Conservation (phyloP, 1,140 invertebrate genomes). For the Prorops nasuta region DNA sequence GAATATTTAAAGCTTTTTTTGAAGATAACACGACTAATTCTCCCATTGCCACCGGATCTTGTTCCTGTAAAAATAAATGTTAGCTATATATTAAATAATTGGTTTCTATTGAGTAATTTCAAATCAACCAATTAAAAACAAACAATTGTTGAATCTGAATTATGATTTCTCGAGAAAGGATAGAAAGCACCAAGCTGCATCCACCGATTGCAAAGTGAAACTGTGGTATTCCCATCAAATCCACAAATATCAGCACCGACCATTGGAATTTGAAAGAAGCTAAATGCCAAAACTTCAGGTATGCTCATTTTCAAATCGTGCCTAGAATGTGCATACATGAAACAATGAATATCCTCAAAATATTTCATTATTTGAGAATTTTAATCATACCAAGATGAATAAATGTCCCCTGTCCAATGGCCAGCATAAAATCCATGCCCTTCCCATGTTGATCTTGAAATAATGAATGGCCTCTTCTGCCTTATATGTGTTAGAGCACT, state of each 20-base stretch:
- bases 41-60: slow-evolving; percentile 77
- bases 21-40: slow-evolving; percentile 65
- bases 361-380: background rate
- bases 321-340: slow-evolving; percentile 28
- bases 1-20: slow-evolving; percentile 62
- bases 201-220: slow-evolving; percentile 75
- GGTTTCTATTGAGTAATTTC: background rate
- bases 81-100: background rate
- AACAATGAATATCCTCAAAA: slow-evolving; percentile 19
- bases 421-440: slow-evolving; percentile 80
- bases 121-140: slow-evolving; percentile 29
- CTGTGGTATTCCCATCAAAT: slow-evolving; percentile 76
- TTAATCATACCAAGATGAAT: slow-evolving; percentile 67
- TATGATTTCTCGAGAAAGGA: slow-evolving; percentile 85
- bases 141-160: slow-evolving; percentile 70
- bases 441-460: slow-evolving; percentile 80
- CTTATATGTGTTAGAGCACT: slow-evolving; percentile 69
- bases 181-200: slow-evolving; percentile 84
- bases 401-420: slow-evolving; percentile 88
- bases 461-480: slow-evolving; percentile 75
- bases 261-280: slow-evolving; percentile 81
- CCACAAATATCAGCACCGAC: slow-evolving; percentile 91
- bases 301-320: slow-evolving; percentile 50
- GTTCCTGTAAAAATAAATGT: slow-evolving; percentile 59
- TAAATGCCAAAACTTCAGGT: slow-evolving; percentile 73